phyloP scores from a whole-genome alignment of 64 coral and sea anemone genomes.

The Montipora efflorescens region DNA sequence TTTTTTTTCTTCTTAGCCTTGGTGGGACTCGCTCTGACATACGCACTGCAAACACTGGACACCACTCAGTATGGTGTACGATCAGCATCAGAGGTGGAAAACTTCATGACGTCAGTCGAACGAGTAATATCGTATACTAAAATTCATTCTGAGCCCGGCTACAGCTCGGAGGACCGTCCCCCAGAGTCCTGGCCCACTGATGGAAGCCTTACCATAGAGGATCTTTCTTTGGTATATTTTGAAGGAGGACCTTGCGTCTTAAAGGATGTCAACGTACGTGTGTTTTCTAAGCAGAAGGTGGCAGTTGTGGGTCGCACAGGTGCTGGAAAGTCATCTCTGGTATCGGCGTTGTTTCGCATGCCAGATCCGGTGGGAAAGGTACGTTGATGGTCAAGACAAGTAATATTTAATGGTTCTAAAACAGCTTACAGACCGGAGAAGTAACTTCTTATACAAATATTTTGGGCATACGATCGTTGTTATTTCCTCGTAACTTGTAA shows the following conservation, averaged over 20 bases:
- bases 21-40: slow-evolving; percentile 44
- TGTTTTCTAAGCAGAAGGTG: neutral
- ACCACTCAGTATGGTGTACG: slow-evolving; percentile 1
- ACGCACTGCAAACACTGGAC: slow-evolving; percentile 46
- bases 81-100: slow-evolving; percentile 43
- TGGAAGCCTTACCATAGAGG: slow-evolving; percentile 8
- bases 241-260: too few species aligned
- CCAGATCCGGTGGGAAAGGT: neutral
- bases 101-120: too few species aligned
- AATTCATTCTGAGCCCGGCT: slow-evolving; percentile 50
- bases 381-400: neutral
- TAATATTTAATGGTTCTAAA: too few species aligned
- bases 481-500: too few species aligned
- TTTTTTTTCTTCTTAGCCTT: slow-evolving; percentile 8
- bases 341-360: neutral
- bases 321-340: too few species aligned
- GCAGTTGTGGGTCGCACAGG: too few species aligned
- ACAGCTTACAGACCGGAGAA: too few species aligned
- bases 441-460: too few species aligned
- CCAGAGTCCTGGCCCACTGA: slow-evolving; percentile 34
- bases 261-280: neutral
- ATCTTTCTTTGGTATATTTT: neutral
- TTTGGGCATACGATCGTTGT: too few species aligned
- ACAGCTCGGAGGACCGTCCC: slow-evolving; percentile 23
- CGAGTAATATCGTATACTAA: slow-evolving; percentile 7